Conservation (phyloP, 2,888 invertebrate genomes). For the Phalangium opilio region DNA sequence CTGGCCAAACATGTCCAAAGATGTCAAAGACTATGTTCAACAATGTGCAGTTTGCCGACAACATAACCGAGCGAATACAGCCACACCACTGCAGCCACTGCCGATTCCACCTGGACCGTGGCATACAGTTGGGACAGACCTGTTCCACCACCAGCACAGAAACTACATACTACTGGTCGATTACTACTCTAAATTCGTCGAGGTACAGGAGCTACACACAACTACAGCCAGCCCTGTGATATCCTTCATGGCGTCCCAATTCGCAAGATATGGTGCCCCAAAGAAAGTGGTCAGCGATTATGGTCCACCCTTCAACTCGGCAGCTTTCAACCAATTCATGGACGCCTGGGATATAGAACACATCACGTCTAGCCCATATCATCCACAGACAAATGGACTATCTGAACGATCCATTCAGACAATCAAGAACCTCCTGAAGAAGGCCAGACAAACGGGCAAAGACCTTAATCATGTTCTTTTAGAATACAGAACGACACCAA, state of each 20-base stretch:
- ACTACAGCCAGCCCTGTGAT: slow-evolving; percentile 3
- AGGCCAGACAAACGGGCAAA: slow-evolving; percentile 3
- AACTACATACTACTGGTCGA: slow-evolving; percentile 5
- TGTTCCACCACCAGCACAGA: background rate
- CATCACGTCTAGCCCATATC: background rate
- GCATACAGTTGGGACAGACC: slow-evolving; percentile 2
- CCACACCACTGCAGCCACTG: slow-evolving; percentile 1
- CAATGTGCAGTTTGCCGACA: slow-evolving; percentile 1
- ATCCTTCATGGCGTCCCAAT: slow-evolving; percentile 1
- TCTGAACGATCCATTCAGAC: background rate
- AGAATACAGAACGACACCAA: slow-evolving; percentile 1
- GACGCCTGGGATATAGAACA: background rate
- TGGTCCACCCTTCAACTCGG: slow-evolving; percentile 4
- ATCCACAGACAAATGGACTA: slow-evolving; percentile 4
- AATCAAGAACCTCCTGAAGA: slow-evolving; percentile 1
- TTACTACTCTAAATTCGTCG: slow-evolving; percentile 6
- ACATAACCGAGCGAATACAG: slow-evolving; percentile 1
- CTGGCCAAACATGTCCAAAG: slow-evolving; percentile 2
- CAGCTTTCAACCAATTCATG: background rate
- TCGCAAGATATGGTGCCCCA: slow-evolving; percentile 2
- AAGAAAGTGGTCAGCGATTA: background rate
- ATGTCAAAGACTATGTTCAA: slow-evolving; percentile 1
- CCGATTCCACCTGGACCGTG: slow-evolving; percentile 3
- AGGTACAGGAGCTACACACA: background rate
- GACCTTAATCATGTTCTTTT: slow-evolving; percentile 3